phyloP scores from a whole-genome alignment of 2,888 invertebrate species.

The Gastracanthus pulcherrimus region DNA sequence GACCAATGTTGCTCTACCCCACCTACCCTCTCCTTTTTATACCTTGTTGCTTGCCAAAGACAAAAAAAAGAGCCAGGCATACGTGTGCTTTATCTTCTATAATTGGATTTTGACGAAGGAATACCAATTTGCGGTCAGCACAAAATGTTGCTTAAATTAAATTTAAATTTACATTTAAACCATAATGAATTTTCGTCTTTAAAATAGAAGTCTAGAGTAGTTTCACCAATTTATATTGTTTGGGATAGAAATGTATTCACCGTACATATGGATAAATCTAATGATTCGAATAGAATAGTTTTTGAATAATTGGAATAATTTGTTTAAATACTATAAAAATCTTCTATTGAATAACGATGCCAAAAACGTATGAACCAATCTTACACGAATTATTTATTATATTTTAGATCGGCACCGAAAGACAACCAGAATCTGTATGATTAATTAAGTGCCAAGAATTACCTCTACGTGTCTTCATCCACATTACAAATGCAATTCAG shows the following conservation, averaged over 20 bases:
- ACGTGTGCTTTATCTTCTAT: slow-evolving; percentile 14
- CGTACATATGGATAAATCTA: not conserved
- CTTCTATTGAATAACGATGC: not conserved
- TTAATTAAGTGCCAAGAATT: no score
- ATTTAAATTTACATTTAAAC: not conserved
- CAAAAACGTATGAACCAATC: not conserved
- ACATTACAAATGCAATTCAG: slow-evolving; percentile 4
- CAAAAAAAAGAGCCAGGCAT: not conserved
- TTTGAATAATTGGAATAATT: not conserved
- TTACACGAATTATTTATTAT: not conserved
- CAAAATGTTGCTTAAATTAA: not conserved
- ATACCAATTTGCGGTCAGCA: not conserved
- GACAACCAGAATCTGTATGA: no score
- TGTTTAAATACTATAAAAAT: not conserved
- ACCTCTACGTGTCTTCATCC: no score
- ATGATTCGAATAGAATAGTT: not conserved
- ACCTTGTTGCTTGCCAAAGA: not conserved
- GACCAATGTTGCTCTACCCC: not conserved
- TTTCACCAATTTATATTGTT: not conserved
- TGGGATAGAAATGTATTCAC: not conserved
- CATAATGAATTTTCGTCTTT: not conserved
- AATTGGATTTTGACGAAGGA: not conserved
- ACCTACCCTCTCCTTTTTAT: not conserved
- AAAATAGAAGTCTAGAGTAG: not conserved
- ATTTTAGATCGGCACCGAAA: not conserved